Evolutionary conservation across 2,888 invertebrate species (phyloP), one percentile per base, ranked within the genome.

Genomic region (Mellilla xanthometata): DNA sequence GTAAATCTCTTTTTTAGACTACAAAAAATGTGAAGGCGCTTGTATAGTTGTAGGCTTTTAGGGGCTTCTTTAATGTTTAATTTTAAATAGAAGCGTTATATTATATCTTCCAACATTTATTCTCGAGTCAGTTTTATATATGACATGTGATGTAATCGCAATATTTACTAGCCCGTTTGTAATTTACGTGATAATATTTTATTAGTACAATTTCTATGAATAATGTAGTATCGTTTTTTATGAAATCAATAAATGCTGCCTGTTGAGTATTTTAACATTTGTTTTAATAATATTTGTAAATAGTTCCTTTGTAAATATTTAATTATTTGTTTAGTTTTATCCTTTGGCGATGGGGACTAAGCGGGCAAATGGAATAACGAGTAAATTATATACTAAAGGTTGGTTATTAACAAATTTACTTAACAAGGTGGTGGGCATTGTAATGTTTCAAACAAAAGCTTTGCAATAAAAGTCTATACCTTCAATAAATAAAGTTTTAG

Each of bases 251-350:
- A 7, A n/a, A 24, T 24, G 31, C 31, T 31, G 24, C 30, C n/a
- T 11, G 13, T 41, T 41, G 33, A 28, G 2, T 24, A 24, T 24
- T 28, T 15, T 1, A 28, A 22, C 9, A 15, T 10, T 36, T 12
- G 36, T 36, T 35, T 32, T 36, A 34, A 38, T 23, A 26, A 29
- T 7, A 13, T 36, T 13, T 29, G 23, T 38, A 34, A 27, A 35
- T 45, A 39, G 31, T 35, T 33, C 12, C 15, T 29, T 2, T 36
- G 36, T 36, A 28, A 28, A 28, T 36, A 36, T 7, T 28, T 34
- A 30, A 35, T n/a, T 33, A 6, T 41, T 48, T 44, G 41, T 19
- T 33, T 27, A 28, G 28, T 39, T 53, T 50, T 52, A n/a, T 19
- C 19, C 28, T 12, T 15, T n/a, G 28, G 15, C 24, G 15, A 3